phyloP scores from a whole-genome alignment of 2,888 invertebrate genomes.

The Coenonympha arcania region DNA sequence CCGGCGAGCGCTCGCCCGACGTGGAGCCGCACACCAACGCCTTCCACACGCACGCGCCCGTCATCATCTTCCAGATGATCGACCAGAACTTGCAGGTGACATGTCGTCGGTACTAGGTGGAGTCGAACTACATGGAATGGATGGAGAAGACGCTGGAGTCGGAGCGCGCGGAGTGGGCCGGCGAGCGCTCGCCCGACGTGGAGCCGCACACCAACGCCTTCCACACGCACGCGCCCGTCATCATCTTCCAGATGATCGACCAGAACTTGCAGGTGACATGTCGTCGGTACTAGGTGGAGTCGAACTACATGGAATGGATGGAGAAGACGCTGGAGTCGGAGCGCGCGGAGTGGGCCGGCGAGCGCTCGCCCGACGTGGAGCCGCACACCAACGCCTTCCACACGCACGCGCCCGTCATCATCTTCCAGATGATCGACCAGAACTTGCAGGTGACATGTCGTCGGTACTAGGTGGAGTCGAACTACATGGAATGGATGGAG shows the following conservation, averaged over 20 bases:
- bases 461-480: no score
- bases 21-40: slow-evolving; percentile 85
- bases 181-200: slow-evolving; percentile 84
- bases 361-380: no score
- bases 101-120: no score
- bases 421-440: slow-evolving; percentile 99
- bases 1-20: slow-evolving; percentile 84
- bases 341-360: no score
- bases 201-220: slow-evolving; percentile 85
- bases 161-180: slow-evolving; percentile 95
- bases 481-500: background rate
- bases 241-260: slow-evolving; percentile 98
- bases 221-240: slow-evolving; percentile 94
- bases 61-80: slow-evolving; percentile 98
- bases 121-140: slow-evolving; percentile 94
- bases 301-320: background rate
- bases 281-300: no score
- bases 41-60: slow-evolving; percentile 93
- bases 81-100: slow-evolving; percentile 90
- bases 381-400: no score
- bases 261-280: slow-evolving; percentile 90
- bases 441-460: slow-evolving; percentile 86
- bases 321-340: no score
- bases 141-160: slow-evolving; percentile 93
- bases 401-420: slow-evolving; percentile 94